Percentiles rank a stretch among this genome's conserved stretches.
phyloP scores from a whole-genome alignment of 1,140 invertebrate species.

The Drosophila pseudoobscura region DNA sequence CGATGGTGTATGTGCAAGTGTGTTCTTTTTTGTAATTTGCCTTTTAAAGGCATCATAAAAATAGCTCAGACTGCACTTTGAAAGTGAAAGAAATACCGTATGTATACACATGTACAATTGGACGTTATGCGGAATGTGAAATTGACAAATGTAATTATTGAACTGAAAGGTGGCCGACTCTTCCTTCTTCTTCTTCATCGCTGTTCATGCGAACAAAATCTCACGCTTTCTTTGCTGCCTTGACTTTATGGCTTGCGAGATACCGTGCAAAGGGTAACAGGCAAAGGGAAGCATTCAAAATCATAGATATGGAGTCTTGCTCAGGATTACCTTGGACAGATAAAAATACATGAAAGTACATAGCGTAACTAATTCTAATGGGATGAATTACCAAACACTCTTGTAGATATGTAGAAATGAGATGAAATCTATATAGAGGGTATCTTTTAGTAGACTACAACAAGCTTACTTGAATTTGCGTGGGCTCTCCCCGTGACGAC shows the following conservation, averaged over 20 bases:
- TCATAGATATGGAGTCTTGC: too few relatives aligned
- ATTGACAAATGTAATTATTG: slow-evolving; percentile 28
- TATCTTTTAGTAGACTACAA: too few relatives aligned
- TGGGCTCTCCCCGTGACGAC: slow-evolving; percentile 18
- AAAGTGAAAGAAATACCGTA: slow-evolving; percentile 56
- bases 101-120: too few relatives aligned
- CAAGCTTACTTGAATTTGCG: slow-evolving; percentile 6
- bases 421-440: too few relatives aligned
- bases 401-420: too few relatives aligned
- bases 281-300: too few relatives aligned
- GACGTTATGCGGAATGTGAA: slow-evolving; percentile 16
- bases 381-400: too few relatives aligned
- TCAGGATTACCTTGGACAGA: too few relatives aligned
- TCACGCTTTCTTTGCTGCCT: slow-evolving; percentile 21
- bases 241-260: slow-evolving; percentile 13
- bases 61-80: slow-evolving; percentile 49
- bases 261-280: not conserved
- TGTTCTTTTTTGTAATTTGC: slow-evolving; percentile 66
- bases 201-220: too few relatives aligned
- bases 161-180: slow-evolving; percentile 3
- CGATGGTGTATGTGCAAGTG: slow-evolving; percentile 23
- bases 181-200: slow-evolving; percentile 29
- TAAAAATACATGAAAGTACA: too few relatives aligned
- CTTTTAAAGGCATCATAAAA: slow-evolving; percentile 65
- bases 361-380: too few relatives aligned